phyloP scores from a whole-genome alignment of 64 coral and sea anemone genomes.

The Pocillopora verrucosa region DNA sequence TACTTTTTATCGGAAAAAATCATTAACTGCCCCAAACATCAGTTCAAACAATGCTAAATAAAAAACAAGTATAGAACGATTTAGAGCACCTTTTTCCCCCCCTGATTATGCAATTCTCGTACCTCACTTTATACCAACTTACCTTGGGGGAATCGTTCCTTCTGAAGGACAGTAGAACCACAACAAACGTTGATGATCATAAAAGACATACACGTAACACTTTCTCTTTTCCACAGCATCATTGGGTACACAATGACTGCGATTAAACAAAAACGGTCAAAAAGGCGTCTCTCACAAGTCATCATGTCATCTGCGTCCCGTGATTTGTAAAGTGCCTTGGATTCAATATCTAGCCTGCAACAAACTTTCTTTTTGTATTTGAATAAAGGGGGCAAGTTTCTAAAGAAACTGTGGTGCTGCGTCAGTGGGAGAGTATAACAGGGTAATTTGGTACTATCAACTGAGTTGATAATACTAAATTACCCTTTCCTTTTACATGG shows the following conservation, averaged over 20 bases:
- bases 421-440: too few relatives aligned
- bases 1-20: too few relatives aligned
- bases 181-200: neutral
- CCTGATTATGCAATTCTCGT: neutral
- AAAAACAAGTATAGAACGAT: neutral
- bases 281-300: neutral
- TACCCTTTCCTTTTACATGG: too few relatives aligned
- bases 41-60: too few relatives aligned
- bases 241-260: neutral
- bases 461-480: too few relatives aligned
- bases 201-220: neutral
- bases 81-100: neutral
- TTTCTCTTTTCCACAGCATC: neutral
- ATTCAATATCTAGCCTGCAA: too few relatives aligned
- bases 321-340: too few relatives aligned
- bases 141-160: neutral
- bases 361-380: too few relatives aligned
- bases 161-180: neutral
- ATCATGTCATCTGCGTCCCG: neutral
- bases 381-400: too few relatives aligned
- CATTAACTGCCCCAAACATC: too few relatives aligned
- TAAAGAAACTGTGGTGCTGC: too few relatives aligned
- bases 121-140: neutral
- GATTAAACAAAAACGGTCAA: neutral
- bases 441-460: too few relatives aligned